Evolutionary conservation across 2,888 invertebrate genomes (phyloP), one percentile per base, ranked within the genome.

Genomic region (Anthophora plumipes): DNA sequence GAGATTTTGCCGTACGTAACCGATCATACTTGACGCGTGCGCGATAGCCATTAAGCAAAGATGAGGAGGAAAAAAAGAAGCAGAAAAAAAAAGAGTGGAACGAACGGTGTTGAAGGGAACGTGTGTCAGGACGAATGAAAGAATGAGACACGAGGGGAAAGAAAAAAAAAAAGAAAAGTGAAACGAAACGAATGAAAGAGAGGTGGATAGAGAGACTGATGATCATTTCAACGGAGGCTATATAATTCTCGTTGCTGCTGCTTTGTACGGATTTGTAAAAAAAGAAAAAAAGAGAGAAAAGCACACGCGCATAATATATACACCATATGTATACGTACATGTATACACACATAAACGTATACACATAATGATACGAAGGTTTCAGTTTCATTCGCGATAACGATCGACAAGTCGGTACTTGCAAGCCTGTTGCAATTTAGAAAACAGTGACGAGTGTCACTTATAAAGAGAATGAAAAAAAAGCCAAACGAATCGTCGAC

Each of bases 301-400:
- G 11, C 39, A 54, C 12, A 43, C 37, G 14, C 20, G 14, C 37
- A n/a, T 20, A 14, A 20, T 46, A 25, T 50, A 20, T 4, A 54
- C 12, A 57, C 22, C 41, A 39, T 7, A 39, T 17, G 14, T 14
- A 17, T 22, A 54, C 8, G 9, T 14, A 54, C 25, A 25, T 25
- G 31, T 31, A 20, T 25, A n/a, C 39, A 37, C 22, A 71, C 41
- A 46, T 12, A 72, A 41, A 54, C 54, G 22, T 14, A 54, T 17
- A 54, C 52, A 66, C 22, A 43, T 25, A 68, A 11, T 25, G 17
- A 39, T 41, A 50, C n/a, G 20, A 59, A 48, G 52, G 11, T 72
- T 66, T 66, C 78, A 39, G 57, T 74, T 61, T 67, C 67, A 64
- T 74, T 78, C 80, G 74, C 57, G 39, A 67, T 55, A 43, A 55